Percentiles rank a stretch among this genome's conserved stretches.
Conservation (phyloP, 1,140 invertebrate species). For the Rhynchophorus ferrugineus region DNA sequence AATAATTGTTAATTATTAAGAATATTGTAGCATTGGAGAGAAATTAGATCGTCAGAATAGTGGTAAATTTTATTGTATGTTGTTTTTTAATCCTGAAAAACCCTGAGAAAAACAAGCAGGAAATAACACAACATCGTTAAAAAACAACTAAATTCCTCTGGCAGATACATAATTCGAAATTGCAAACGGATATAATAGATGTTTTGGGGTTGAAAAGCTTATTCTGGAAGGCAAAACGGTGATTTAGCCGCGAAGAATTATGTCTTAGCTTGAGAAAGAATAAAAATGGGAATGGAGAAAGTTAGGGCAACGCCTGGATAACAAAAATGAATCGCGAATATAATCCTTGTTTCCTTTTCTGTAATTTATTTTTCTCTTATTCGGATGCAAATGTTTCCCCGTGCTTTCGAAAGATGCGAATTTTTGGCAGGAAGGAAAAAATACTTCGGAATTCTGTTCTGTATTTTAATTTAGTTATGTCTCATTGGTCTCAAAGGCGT, state of each 20-base stretch:
- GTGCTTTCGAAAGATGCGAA: slow-evolving; percentile 14
- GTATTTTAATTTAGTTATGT: slow-evolving; percentile 12
- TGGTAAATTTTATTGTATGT: too few species aligned
- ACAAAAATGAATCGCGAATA: slow-evolving; percentile 16
- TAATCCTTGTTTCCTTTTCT: slow-evolving; percentile 19
- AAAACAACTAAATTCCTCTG: too few species aligned
- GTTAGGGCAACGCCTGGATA: slow-evolving; percentile 12
- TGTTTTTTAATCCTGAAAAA: too few species aligned
- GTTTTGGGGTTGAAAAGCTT: not conserved
- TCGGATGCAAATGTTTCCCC: slow-evolving; percentile 16
- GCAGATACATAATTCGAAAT: not conserved
- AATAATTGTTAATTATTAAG: too few species aligned
- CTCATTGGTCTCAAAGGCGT: slow-evolving; percentile 8
- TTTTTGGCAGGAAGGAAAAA: slow-evolving; percentile 10
- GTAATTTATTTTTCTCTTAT: slow-evolving; percentile 20
- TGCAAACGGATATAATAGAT: not conserved
- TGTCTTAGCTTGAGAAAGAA: slow-evolving; percentile 8
- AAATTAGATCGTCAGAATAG: too few species aligned
- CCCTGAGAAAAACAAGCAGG: too few species aligned
- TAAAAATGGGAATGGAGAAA: slow-evolving; percentile 17
- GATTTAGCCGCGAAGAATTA: not conserved
- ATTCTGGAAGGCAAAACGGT: not conserved
- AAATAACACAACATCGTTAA: too few species aligned
- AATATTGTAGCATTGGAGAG: too few species aligned
- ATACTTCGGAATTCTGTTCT: slow-evolving; percentile 2